These are phyloP conservation scores for Ophioninae sp. DNA, from an alignment of 2,888 invertebrate genomes.

Conservation along the genomic window DNA sequence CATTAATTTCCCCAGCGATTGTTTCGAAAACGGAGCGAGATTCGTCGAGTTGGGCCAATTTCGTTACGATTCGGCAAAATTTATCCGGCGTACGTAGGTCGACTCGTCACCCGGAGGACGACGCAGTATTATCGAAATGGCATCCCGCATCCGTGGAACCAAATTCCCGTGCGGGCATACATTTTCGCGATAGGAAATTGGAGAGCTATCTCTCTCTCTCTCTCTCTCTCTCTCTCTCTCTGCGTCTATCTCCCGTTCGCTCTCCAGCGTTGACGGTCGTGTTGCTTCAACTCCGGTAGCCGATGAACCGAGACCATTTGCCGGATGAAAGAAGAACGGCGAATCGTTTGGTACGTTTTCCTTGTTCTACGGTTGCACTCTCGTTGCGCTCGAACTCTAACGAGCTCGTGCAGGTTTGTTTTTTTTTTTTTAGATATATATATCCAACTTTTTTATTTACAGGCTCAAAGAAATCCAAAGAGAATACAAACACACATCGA, in stretches of 20 bases:
- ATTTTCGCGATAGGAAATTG: conserved; percentile 48
- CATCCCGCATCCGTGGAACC: conserved; percentile 31
- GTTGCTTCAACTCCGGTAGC: conserved; percentile 6
- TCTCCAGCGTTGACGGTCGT: not conserved
- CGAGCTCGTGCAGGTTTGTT: conserved; percentile 5
- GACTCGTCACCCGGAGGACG: conserved; percentile 3
- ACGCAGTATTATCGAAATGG: conserved; percentile 36
- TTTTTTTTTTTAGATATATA: conserved; percentile 7
- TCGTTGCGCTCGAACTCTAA: conserved; percentile 12
- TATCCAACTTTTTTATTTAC: conserved; percentile 4
- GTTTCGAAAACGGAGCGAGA: not conserved
- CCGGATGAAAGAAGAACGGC: conserved; percentile 8
- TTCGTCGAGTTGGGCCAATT: not conserved
- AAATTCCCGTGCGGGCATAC: conserved; percentile 37
- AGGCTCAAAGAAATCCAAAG: not conserved
- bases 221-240: no score
- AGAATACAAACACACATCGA: no score
- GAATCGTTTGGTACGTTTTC: conserved; percentile 7
- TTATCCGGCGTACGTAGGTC: not conserved
- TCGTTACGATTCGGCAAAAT: conserved; percentile 29
- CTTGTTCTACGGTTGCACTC: conserved; percentile 7
- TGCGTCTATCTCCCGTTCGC: no score
- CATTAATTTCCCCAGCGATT: not conserved
- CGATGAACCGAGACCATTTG: conserved; percentile 11
- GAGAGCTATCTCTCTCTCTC: conserved; percentile 18